Percentiles rank a stretch among this genome's conserved stretches.
Evolutionary conservation across 2,888 invertebrate species (phyloP).

Genomic region (Diarsia brunnea): DNA sequence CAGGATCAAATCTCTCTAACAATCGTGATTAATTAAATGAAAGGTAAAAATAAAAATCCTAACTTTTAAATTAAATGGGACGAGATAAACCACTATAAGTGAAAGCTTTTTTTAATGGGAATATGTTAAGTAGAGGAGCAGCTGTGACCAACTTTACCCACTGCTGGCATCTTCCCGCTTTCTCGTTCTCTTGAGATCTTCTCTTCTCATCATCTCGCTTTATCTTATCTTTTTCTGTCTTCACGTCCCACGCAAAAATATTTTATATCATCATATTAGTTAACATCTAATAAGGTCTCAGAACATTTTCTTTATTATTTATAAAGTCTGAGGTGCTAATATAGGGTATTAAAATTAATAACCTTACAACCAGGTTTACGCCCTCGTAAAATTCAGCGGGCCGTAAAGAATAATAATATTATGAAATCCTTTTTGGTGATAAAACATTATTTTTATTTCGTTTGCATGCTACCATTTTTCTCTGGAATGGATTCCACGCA

Average conservation of each 20-base stretch:
- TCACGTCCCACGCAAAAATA: neutral
- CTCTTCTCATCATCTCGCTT: neutral
- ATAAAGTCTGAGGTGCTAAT: neutral
- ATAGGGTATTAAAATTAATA: conserved; percentile 53
- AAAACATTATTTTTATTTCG: conserved; percentile 55
- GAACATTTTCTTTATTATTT: conserved; percentile 3
- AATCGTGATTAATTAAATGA: no score
- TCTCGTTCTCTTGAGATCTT: no score
- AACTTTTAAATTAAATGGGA: no score
- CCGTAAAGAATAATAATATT: conserved; percentile 42
- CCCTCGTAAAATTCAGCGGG: conserved; percentile 48
- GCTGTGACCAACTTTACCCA: no score
- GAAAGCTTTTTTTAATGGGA: no score
- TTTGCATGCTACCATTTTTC: conserved; percentile 17
- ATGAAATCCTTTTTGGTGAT: conserved; percentile 56
- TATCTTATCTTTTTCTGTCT: neutral
- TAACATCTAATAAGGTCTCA: neutral
- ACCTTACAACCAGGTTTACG: conserved; percentile 44
- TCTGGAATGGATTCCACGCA: conserved; percentile 21
- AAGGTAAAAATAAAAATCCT: no score
- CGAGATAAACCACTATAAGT: no score
- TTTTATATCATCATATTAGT: neutral
- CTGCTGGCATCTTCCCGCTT: no score
- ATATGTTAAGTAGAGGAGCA: no score
- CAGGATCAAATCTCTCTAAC: no score